These are phyloP conservation scores for Protophormia terraenovae DNA, from an alignment of 2,888 invertebrate species.

Conservation along the genomic window DNA sequence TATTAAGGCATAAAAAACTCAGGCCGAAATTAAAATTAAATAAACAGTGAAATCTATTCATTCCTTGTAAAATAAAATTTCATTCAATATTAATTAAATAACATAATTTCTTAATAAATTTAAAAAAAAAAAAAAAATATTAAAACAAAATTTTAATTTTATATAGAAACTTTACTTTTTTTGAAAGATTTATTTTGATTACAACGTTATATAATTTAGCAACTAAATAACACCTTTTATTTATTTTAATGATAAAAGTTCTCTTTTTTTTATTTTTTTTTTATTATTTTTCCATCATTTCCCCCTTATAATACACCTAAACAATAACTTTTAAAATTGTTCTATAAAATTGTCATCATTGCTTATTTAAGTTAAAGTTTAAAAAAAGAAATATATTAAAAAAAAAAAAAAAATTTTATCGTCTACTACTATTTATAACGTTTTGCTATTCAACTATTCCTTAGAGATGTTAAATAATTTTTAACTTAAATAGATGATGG, in stretches of 20 bases:
- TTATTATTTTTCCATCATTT: no score
- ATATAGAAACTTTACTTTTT: no score
- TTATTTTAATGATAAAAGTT: no score
- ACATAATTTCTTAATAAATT: no score
- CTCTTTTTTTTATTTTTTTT: background rate
- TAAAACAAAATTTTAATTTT: no score
- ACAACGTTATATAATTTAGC: no score
- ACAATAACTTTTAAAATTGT: background rate
- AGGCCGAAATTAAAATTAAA: background rate
- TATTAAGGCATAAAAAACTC: background rate
- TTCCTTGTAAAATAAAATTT: no score
- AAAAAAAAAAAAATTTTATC: background rate
- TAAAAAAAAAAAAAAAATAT: no score
- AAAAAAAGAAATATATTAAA: background rate
- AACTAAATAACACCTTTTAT: no score
- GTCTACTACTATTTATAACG: background rate
- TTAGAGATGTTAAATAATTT: slow-evolving; percentile 54
- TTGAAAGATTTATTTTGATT: no score
- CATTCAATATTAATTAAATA: no score
- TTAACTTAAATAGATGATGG: slow-evolving; percentile 39
- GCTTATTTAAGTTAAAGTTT: background rate
- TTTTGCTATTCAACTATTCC: slow-evolving; percentile 21
- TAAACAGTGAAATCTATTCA: background rate
- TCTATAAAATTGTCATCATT: background rate
- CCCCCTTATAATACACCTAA: background rate